phyloP scores from a whole-genome alignment of 37 sponge, comb jelly and placozoan species.

The Chondrilla cf. caribensis region DNA sequence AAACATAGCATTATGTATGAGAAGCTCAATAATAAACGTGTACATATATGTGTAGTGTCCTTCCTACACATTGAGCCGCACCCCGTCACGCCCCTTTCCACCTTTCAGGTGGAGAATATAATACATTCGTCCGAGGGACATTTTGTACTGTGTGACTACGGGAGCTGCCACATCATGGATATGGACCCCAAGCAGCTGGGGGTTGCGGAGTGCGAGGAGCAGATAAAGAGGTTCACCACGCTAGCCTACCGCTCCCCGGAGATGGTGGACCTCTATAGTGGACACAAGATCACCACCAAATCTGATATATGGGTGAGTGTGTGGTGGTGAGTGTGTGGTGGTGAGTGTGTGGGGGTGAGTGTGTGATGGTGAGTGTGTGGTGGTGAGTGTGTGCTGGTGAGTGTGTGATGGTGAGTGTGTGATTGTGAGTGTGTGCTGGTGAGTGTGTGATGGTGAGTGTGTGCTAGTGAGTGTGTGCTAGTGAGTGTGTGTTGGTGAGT shows the following conservation, averaged over 20 bases:
- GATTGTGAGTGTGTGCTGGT: too few relatives aligned
- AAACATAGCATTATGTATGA: too few relatives aligned
- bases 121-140: conserved; percentile 48
- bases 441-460: too few relatives aligned
- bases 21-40: too few relatives aligned
- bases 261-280: conserved; percentile 91
- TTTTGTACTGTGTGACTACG: conserved; percentile 94
- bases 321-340: too few relatives aligned
- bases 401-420: too few relatives aligned
- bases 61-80: too few relatives aligned
- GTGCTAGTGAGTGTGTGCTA: too few relatives aligned
- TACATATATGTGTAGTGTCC: too few relatives aligned
- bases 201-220: conserved; percentile 55
- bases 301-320: conserved; percentile 91
- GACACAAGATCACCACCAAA: conserved; percentile 75
- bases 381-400: conserved; percentile 8
- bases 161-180: conserved; percentile 63
- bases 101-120: conserved; percentile 88
- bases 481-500: too few relatives aligned
- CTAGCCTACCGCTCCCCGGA: conserved; percentile 92
- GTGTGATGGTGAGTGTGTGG: neutral
- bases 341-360: neutral
- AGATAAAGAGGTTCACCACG: conserved; percentile 87
- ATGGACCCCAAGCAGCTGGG: conserved; percentile 66
- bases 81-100: neutral